phyloP scores from a whole-genome alignment of 2,797 vertebrate genomes.

The Arnoldichthys spilopterus region DNA sequence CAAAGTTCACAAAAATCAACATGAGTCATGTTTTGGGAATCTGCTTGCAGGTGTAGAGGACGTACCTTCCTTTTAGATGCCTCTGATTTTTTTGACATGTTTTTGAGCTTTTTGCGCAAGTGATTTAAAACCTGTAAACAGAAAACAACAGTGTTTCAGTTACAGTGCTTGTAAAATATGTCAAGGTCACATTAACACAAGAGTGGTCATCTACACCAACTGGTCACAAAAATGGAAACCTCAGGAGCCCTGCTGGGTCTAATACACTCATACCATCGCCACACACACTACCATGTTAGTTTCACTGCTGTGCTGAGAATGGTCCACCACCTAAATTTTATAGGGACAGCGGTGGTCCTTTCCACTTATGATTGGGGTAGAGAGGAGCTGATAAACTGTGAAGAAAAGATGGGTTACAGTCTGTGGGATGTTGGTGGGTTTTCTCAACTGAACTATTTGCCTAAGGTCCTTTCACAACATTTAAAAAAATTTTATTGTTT shows the following conservation, averaged over 20 bases:
- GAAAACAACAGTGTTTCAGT: not conserved
- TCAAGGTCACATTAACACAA: not conserved
- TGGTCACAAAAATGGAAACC: not conserved
- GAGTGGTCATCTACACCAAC: not conserved
- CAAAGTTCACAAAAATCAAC: not conserved
- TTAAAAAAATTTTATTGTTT: too few relatives aligned
- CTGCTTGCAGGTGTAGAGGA: conserved; percentile 11
- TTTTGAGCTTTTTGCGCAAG: conserved; percentile 94
- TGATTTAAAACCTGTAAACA: conserved; percentile 91
- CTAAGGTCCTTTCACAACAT: too few relatives aligned
- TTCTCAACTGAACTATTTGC: too few relatives aligned
- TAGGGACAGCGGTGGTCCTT: too few relatives aligned
- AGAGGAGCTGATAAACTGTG: too few relatives aligned
- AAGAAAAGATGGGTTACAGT: too few relatives aligned
- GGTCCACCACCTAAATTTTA: too few relatives aligned
- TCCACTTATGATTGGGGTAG: too few relatives aligned
- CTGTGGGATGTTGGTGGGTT: too few relatives aligned
- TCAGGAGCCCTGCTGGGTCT: not conserved
- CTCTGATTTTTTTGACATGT: conserved; percentile 98
- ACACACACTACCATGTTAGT: too few relatives aligned
- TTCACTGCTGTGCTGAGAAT: too few relatives aligned
- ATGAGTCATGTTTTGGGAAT: not conserved
- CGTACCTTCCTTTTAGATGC: conserved; percentile 96
- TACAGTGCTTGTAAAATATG: not conserved
- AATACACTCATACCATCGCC: not conserved